phyloP scores from a whole-genome alignment of 2,888 invertebrate genomes.

The Tholera decimalis region DNA sequence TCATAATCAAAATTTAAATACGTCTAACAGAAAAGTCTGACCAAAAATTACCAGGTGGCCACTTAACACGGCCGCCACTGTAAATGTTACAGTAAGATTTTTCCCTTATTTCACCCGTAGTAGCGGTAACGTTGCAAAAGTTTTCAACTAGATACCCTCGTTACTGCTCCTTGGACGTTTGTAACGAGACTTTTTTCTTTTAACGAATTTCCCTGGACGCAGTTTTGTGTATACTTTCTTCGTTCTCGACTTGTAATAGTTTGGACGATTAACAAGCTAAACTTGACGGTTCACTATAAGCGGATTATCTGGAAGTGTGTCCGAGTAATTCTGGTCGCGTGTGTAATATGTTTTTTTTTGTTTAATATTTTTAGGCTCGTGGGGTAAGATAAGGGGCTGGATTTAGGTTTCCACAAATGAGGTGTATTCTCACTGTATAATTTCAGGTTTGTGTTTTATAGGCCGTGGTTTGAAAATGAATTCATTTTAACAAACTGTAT shows the following conservation, averaged over 20 bases:
- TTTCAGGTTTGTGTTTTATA: constrained; percentile 1
- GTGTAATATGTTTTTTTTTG: constrained; percentile 64
- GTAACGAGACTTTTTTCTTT: constrained; percentile 77
- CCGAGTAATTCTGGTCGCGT: constrained; percentile 57
- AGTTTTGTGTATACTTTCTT: constrained; percentile 68
- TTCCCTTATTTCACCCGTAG: constrained; percentile 79
- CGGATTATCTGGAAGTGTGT: constrained; percentile 63
- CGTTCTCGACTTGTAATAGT: constrained; percentile 62
- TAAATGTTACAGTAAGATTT: constrained; percentile 77
- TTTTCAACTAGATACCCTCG: constrained; percentile 78
- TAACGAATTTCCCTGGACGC: constrained; percentile 77
- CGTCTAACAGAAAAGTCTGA: not conserved
- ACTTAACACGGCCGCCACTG: constrained; percentile 63
- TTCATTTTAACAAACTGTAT: constrained; percentile 4
- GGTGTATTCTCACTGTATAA: constrained; percentile 4
- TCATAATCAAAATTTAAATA: constrained; percentile 8
- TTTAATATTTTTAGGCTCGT: constrained; percentile 55
- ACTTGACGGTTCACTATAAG: constrained; percentile 59
- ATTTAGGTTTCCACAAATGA: constrained; percentile 15
- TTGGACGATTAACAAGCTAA: constrained; percentile 63
- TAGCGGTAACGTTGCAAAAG: constrained; percentile 84
- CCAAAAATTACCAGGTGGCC: constrained; percentile 14
- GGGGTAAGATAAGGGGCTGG: constrained; percentile 7
- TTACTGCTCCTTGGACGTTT: constrained; percentile 78
- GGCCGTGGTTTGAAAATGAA: not conserved